A percentile compares a stretch with the other conserved stretches of the same genome.
Evolutionary conservation across 2,113 vertebrate species (phyloP).

Genomic region (Todiramphus chloris): DNA sequence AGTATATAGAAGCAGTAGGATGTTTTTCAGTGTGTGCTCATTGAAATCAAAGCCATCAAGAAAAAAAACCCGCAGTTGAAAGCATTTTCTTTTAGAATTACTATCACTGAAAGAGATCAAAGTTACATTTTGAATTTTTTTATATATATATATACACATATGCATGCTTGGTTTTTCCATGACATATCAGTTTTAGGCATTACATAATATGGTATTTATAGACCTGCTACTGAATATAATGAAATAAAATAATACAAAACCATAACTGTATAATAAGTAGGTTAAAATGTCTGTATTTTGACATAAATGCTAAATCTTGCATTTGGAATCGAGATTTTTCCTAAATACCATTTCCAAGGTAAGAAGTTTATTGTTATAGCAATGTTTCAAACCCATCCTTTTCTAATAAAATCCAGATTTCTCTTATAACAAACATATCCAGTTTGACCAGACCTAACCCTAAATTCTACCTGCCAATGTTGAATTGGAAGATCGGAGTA

Average conservation of each 20-base stretch:
- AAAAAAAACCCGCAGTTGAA: not conserved
- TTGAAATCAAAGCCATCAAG: not conserved
- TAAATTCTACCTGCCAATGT: not conserved
- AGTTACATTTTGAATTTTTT: not conserved
- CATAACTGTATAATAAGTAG: not conserved
- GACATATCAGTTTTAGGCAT: not conserved
- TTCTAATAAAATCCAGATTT: not conserved
- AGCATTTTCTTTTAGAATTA: not conserved
- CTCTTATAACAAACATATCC: not conserved
- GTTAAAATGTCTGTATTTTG: not conserved
- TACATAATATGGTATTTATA: not conserved
- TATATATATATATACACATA: not conserved
- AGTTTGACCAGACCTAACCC: not conserved
- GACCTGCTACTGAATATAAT: not conserved
- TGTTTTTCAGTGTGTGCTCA: not conserved
- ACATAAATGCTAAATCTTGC: not conserved
- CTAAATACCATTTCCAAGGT: not conserved
- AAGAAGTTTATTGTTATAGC: not conserved
- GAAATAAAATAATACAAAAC: not conserved
- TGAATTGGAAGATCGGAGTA: not conserved
- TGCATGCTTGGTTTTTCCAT: not conserved
- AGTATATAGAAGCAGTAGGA: not conserved
- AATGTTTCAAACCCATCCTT: not conserved
- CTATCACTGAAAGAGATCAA: not conserved
- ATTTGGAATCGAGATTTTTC: not conserved